Percentiles rank a stretch among this genome's conserved stretches.
These are phyloP conservation scores for Spatulosminthurus flaviceps DNA, from an alignment of 2,888 invertebrate species.

Conservation along the genomic window DNA sequence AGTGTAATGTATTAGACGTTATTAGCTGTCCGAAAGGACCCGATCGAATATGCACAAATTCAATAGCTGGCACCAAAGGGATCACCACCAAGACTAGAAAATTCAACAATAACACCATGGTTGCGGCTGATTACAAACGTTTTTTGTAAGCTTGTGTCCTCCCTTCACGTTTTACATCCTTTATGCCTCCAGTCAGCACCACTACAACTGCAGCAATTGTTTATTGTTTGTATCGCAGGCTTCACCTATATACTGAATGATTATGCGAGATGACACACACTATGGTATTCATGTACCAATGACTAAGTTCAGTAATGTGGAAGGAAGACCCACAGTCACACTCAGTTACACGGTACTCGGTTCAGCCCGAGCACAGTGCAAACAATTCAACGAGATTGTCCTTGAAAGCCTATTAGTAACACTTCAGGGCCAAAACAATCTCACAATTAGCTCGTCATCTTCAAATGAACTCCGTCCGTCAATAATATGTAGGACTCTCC, in stretches of 20 bases:
- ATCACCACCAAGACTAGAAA: conserved; percentile 35
- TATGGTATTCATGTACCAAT: neutral
- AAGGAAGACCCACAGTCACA: neutral
- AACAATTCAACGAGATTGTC: conserved; percentile 47
- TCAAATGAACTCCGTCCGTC: conserved; percentile 15
- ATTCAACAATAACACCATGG: conserved; percentile 12
- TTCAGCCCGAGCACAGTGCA: conserved; percentile 10
- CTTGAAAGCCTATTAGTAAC: conserved; percentile 46
- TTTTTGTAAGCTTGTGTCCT: neutral
- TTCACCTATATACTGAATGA: neutral
- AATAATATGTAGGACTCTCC: neutral
- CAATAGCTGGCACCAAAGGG: conserved; percentile 24
- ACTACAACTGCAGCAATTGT: too few species aligned
- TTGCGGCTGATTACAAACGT: neutral
- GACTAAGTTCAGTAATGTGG: neutral
- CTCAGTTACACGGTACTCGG: neutral
- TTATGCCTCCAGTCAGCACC: too few species aligned
- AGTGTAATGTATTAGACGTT: conserved; percentile 78
- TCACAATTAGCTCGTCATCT: conserved; percentile 41
- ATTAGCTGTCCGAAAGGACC: conserved; percentile 72
- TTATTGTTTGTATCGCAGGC: neutral
- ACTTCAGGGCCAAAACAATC: conserved; percentile 50
- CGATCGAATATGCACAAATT: conserved; percentile 38
- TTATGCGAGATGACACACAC: too few species aligned
- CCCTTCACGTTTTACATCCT: neutral